Evolutionary conservation across 2,113 vertebrate species (phyloP).

Genomic region (Petaurus breviceps): DNA sequence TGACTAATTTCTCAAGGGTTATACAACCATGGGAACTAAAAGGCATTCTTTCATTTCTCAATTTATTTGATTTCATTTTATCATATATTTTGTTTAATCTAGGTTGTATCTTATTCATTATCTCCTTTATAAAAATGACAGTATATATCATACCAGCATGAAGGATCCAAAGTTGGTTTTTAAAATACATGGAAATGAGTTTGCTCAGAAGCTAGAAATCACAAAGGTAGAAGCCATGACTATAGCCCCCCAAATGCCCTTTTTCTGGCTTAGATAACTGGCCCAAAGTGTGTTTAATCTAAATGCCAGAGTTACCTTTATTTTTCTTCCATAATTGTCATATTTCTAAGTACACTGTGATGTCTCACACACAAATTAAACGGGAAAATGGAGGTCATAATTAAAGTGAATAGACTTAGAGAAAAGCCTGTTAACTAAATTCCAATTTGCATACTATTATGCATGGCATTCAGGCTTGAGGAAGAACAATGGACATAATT

Average conservation of each 20-base stretch:
- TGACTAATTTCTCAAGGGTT: background rate
- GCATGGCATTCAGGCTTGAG: conserved; percentile 25
- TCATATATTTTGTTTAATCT: conserved; percentile 24
- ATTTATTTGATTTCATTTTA: background rate
- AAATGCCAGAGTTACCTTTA: background rate
- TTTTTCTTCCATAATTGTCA: background rate
- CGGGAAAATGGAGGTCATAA: conserved; percentile 62
- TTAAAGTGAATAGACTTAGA: conserved; percentile 76
- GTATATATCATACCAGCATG: background rate
- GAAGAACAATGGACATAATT: conserved; percentile 70
- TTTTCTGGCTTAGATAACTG: background rate
- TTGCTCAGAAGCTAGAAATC: background rate
- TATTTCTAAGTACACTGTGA: background rate
- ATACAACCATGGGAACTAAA: background rate
- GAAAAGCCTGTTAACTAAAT: conserved; percentile 71
- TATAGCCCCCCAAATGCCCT: background rate
- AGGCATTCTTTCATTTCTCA: background rate
- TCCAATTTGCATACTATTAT: conserved; percentile 74
- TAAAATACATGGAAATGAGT: background rate
- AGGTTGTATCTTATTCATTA: background rate
- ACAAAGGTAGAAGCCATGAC: background rate
- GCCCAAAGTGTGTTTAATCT: background rate
- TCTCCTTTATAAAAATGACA: background rate
- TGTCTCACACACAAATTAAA: conserved; percentile 73
- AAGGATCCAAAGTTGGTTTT: background rate